Conservation (phyloP, 1,140 invertebrate genomes). For the Oncopeltus fasciatus region DNA sequence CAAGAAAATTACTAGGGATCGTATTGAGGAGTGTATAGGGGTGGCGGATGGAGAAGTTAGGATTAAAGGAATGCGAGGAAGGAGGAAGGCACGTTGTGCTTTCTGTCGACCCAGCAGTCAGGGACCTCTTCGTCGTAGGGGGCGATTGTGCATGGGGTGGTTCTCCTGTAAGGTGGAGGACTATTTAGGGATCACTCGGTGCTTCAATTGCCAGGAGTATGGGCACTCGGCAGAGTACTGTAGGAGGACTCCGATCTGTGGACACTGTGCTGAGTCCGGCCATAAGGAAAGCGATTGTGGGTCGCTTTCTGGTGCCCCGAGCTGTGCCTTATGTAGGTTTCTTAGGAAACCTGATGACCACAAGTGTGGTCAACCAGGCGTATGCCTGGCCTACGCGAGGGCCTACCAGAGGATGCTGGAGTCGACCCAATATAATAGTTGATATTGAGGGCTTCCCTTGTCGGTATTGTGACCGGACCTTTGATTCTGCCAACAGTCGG, state of each 20-base stretch:
- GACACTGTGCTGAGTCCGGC: background rate
- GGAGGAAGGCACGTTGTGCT: background rate
- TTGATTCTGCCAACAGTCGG: background rate
- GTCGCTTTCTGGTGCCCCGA: background rate
- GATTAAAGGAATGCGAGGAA: too few species aligned
- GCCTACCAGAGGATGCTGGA: background rate
- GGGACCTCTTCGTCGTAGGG: background rate
- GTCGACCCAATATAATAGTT: background rate
- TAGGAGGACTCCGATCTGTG: background rate
- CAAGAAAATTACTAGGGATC: too few species aligned
- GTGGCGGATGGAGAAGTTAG: too few species aligned
- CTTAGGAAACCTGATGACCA: background rate
- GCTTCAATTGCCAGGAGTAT: background rate
- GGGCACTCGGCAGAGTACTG: background rate
- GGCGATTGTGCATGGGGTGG: background rate
- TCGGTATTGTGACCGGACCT: background rate
- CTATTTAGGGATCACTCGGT: background rate
- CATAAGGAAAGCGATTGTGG: background rate
- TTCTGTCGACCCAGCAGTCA: background rate
- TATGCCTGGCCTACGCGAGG: background rate
- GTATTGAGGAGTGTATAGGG: too few species aligned
- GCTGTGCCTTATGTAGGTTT: background rate
- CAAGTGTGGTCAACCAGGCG: background rate
- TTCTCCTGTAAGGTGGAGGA: background rate
- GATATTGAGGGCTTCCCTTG: background rate